Base-by-base conservation (phyloP, 2,113 vertebrate species). In the Apteryx owenii region DNA sequence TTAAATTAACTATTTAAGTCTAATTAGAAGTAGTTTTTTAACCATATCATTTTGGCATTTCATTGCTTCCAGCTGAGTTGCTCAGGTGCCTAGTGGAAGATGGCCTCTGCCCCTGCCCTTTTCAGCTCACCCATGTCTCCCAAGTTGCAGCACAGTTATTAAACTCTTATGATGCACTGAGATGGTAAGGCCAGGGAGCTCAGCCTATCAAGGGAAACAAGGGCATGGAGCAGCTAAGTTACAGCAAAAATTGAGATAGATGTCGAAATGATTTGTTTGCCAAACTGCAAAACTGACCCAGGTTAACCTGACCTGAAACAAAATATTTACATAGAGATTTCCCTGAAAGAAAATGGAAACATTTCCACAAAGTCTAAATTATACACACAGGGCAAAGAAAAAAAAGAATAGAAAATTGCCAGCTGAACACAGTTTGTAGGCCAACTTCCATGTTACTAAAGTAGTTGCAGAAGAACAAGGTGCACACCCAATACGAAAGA, bases 251-350 rank as follows among this genome's bases (percentile, higher is more conserved):
- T 42, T 0, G 8, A 26, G 20, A 33, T 36, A 3, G 2, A 50
- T 0, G 0, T 29, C 23, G 54, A 83, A 93, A 62, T 7, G 0
- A 61, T 33, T 29, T 88, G 33, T 40, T 86, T 78, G 60, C 36
- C 58, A 78, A 93, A 81, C 42, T 25, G 22, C 40, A 44, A 25
- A 40, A 18, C 20, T 10, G 6, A 62, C 5, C 1, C 2, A 86
- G 36, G 82, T 72, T 87, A 95, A 85, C 53, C 26, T 68, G 40
- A 60, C 64, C 46, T 29, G 51, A 83, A 92, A 75, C 28, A 73
- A 88, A 94, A 42, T 31, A 86, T 61, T 87, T 95, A 71, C 31
- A 81, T 16, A 82, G 3, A 42, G 2, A 44, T 36, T 71, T 64
- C 75, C 46, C 72, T 51, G 46, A 78, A 77, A 89, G 40, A 50